Percentiles rank a stretch among this genome's conserved stretches.
phyloP scores from a whole-genome alignment of 2,113 vertebrate genomes.

The Leucoraja erinaceus region DNA sequence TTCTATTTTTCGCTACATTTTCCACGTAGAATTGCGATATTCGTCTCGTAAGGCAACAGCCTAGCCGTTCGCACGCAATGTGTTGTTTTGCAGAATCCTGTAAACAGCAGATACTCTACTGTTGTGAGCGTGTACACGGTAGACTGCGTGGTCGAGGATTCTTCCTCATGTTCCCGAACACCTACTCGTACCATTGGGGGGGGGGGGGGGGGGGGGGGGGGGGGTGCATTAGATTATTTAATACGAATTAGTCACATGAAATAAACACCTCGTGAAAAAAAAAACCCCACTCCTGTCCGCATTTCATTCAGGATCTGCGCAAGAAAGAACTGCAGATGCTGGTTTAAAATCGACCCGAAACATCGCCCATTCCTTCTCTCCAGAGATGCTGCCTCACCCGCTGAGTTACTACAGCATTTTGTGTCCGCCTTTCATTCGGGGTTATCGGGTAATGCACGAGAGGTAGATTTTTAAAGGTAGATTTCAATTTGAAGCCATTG shows the following conservation, averaged over 20 bases:
- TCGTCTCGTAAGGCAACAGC: not conserved
- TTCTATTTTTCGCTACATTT: no score
- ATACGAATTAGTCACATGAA: not conserved
- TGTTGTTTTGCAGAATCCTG: not conserved
- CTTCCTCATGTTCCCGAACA: not conserved
- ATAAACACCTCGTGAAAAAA: not conserved
- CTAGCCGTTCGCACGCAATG: not conserved
- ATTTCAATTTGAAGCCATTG: no score
- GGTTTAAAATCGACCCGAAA: no score
- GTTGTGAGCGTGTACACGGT: not conserved
- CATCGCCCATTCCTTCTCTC: no score
- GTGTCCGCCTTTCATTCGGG: no score
- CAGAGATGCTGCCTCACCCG: no score
- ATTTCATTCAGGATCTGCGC: not conserved
- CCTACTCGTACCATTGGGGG: not conserved
- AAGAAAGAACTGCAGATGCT: no score
- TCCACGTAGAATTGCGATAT: not conserved
- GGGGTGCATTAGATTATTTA: not conserved
- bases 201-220: not conserved
- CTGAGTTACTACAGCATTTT: no score
- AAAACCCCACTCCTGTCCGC: no score
- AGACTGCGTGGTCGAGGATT: no score
- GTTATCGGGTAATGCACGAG: no score
- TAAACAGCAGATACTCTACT: not conserved
- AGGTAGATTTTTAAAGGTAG: no score